Conservation (phyloP, 2,888 invertebrate genomes). For the Mesodorylaimus sp. region DNA sequence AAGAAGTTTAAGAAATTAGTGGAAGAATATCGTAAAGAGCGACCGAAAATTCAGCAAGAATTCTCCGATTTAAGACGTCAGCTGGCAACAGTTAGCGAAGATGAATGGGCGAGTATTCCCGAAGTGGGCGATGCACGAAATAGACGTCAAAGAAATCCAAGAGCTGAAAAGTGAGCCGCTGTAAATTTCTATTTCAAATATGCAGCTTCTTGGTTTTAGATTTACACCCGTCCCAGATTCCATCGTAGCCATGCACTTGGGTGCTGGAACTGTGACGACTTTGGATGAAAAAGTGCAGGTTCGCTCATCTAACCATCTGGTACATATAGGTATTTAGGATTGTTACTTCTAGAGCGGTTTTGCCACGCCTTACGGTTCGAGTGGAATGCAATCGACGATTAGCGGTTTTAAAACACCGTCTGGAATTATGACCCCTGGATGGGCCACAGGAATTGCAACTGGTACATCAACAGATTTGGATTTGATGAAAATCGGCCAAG, state of each 20-base stretch:
- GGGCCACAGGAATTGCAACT: constrained; percentile 43
- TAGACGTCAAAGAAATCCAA: constrained; percentile 78
- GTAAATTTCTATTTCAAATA: too few relatives aligned
- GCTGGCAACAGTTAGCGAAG: constrained; percentile 49
- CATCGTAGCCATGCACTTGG: constrained; percentile 62
- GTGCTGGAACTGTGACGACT: constrained; percentile 42
- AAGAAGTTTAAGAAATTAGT: constrained; percentile 47
- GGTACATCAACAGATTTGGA: constrained; percentile 52
- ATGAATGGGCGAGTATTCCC: constrained; percentile 90
- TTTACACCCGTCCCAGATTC: constrained; percentile 95
- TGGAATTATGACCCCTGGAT: constrained; percentile 51
- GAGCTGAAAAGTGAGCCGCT: constrained; percentile 55
- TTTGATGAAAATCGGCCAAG: constrained; percentile 93
- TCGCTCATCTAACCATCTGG: constrained; percentile 16
- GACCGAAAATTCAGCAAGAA: constrained; percentile 96
- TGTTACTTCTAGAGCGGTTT: constrained; percentile 26
- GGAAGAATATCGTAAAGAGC: constrained; percentile 89
- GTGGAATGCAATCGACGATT: constrained; percentile 18
- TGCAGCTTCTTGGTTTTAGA: constrained; percentile 23
- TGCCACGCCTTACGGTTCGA: constrained; percentile 23
- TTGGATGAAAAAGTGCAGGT: constrained; percentile 49
- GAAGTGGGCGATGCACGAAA: constrained; percentile 99
- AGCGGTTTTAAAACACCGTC: constrained; percentile 38
- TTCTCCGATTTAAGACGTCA: constrained; percentile 78
- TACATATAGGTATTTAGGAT: not conserved